These are phyloP conservation scores for Trematomus bernacchii DNA, from an alignment of 2,797 vertebrate species.

Conservation along the genomic window DNA sequence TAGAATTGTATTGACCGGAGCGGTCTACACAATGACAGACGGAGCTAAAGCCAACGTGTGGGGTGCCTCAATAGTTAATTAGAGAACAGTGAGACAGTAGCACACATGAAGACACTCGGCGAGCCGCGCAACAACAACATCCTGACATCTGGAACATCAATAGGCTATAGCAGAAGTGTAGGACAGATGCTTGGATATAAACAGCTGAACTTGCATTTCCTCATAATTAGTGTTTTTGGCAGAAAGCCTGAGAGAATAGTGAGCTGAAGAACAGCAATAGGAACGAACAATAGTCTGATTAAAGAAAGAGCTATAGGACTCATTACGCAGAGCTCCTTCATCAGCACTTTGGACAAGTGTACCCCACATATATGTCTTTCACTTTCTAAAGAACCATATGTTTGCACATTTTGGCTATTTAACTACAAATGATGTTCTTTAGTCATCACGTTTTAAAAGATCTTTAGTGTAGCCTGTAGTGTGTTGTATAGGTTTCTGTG, in stretches of 20 bases:
- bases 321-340: slow-evolving; percentile 43
- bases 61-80: slow-evolving; percentile 39
- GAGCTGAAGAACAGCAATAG: slow-evolving; percentile 27
- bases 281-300: slow-evolving; percentile 47
- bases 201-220: slow-evolving; percentile 56
- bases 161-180: neutral
- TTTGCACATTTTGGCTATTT: slow-evolving; percentile 13
- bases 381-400: slow-evolving; percentile 5
- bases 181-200: slow-evolving; percentile 18
- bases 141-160: slow-evolving; percentile 47
- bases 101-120: slow-evolving; percentile 14
- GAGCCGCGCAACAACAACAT: slow-evolving; percentile 10
- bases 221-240: slow-evolving; percentile 48
- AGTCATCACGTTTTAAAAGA: neutral
- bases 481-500: too few species aligned
- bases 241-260: slow-evolving; percentile 38
- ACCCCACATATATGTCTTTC: slow-evolving; percentile 25
- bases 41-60: slow-evolving; percentile 27
- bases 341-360: slow-evolving; percentile 36
- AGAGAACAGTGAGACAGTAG: slow-evolving; percentile 42
- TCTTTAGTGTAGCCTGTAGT: too few species aligned
- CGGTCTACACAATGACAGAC: slow-evolving; percentile 17
- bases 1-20: slow-evolving; percentile 28
- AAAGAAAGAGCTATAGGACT: slow-evolving; percentile 25
- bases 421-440: neutral